These are phyloP conservation scores for Spea bombifrons DNA, from an alignment of 2,113 vertebrate genomes.

Conservation along the genomic window DNA sequence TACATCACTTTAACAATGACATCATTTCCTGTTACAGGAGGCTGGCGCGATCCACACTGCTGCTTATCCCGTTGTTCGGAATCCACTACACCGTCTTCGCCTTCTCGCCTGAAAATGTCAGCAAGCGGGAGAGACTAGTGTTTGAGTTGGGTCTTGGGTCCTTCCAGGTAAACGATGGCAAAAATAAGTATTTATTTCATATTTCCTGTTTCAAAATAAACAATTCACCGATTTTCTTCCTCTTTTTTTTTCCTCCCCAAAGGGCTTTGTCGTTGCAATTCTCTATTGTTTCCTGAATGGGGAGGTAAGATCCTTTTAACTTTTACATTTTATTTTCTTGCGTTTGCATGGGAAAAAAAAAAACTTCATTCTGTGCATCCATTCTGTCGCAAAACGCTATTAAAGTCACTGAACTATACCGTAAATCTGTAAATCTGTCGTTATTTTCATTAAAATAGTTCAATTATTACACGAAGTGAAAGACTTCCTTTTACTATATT, in stretches of 20 bases:
- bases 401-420: no score
- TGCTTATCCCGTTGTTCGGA: constrained; percentile 94
- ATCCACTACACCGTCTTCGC: constrained; percentile 98
- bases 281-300: constrained; percentile 98
- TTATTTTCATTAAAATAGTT: no score
- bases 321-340: not conserved
- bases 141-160: constrained; percentile 96
- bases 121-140: constrained; percentile 89
- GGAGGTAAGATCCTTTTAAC: constrained; percentile 77
- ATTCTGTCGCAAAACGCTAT: no score
- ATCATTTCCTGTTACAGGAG: constrained; percentile 69
- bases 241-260: constrained; percentile 31
- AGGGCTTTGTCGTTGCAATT: constrained; percentile 97
- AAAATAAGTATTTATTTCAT: not conserved
- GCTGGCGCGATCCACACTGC: constrained; percentile 89
- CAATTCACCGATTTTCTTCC: not conserved
- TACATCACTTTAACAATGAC: not conserved
- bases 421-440: no score
- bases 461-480: no score
- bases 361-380: no score
- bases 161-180: constrained; percentile 79
- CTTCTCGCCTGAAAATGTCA: constrained; percentile 95
- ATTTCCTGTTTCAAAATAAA: not conserved
- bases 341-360: no score
- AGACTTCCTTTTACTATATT: no score